Conservation (phyloP, 1,140 invertebrate species). For the Palaemon carinicauda region DNA sequence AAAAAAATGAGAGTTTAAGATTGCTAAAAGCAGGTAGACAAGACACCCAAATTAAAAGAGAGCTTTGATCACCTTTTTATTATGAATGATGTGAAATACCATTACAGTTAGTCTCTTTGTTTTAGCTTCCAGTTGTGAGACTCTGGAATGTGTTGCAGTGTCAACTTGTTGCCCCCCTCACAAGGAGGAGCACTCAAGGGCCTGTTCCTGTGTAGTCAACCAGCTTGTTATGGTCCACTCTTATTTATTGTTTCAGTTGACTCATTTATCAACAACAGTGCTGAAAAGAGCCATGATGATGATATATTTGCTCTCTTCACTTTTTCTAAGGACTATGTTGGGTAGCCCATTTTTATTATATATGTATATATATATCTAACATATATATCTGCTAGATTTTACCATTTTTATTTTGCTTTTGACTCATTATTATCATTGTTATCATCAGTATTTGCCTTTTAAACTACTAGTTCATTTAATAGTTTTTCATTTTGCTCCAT, state of each 20-base stretch:
- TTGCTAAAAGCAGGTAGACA: conserved; percentile 53
- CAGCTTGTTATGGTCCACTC: conserved; percentile 52
- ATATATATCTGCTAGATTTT: conserved; percentile 20
- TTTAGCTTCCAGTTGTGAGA: conserved; percentile 50
- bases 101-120: conserved; percentile 52
- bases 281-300: conserved; percentile 50
- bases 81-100: conserved; percentile 50
- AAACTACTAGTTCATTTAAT: background rate
- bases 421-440: no score
- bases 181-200: conserved; percentile 32
- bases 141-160: conserved; percentile 52
- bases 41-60: conserved; percentile 41
- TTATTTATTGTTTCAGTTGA: conserved; percentile 52
- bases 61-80: conserved; percentile 37
- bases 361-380: conserved; percentile 20
- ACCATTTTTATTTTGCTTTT: background rate
- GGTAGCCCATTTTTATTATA: background rate
- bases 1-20: conserved; percentile 8
- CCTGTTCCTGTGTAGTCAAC: conserved; percentile 50
- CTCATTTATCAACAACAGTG: conserved; percentile 53
- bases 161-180: conserved; percentile 23
- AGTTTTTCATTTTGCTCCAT: background rate
- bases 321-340: background rate
- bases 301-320: conserved; percentile 11
- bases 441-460: no score